Evolutionary conservation across 2,888 invertebrate species (phyloP), one percentile per base, ranked within the genome.

Genomic region (Cerceris rybyensis): DNA sequence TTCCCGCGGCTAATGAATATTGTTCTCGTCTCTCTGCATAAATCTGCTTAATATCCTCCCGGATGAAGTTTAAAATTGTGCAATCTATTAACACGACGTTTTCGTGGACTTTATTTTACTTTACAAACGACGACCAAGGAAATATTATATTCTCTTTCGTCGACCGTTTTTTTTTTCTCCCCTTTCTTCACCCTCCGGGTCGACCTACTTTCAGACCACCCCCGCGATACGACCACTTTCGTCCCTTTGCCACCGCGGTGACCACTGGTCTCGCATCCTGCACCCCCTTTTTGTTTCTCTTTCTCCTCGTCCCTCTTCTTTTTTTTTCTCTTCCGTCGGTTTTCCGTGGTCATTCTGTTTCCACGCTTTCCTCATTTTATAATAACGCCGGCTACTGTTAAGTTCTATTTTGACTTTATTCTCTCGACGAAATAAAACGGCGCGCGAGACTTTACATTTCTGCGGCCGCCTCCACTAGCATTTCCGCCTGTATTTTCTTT

Each of bases 341-440:
- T 58, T 46, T 57, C 52, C 39, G 16, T 49, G 66, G 16, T 65
- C 52, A 67, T 65, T 70, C 68, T 54, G 61, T 65, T 13, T 42
- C 52, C 8, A 61, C 0, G 39, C 28, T 70, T 52, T 61, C 60
- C 46, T 61, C 70, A 14, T 69, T 75, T 70, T 59, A 61, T 65
- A 76, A 76, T 70, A 76, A 77, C 49, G 46, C 65, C 49, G 66
- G 69, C 65, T 66, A 65, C 69, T 64, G 77, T 70, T 69, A 76
- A 77, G 70, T 76, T 77, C 61, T 70, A 66, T 75, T 75, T 77
- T 76, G 57, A 57, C 69, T 77, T 77, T 75, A 70, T 70, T 70
- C 61, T 70, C 61, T 50, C 60, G 13, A 13, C 54, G 46, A 65
- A 69, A 77, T 65, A 61, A 69, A 77, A 65, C 17, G 11, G 46